Evolutionary conservation across 2,113 vertebrate genomes (phyloP).

Genomic region (Alaudala cheleensis): DNA sequence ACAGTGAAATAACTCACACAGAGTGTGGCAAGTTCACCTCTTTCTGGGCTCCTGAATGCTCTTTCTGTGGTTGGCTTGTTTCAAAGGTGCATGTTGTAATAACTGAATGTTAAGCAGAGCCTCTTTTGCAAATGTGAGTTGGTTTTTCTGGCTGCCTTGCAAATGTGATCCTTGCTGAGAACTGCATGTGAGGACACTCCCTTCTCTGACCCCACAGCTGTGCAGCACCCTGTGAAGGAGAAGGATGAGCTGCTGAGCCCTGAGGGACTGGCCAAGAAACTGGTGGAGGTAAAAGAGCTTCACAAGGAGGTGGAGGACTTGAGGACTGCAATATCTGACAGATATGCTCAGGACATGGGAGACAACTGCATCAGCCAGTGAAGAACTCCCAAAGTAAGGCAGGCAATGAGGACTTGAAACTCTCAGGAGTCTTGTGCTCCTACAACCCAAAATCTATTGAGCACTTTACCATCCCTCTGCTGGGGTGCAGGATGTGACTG

Average conservation of each 20-base stretch:
- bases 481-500: not conserved
- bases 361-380: constrained; percentile 96
- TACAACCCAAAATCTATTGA: not conserved
- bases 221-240: constrained; percentile 68
- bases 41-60: not conserved
- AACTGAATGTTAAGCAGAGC: not conserved
- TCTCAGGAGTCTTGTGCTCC: constrained; percentile 9
- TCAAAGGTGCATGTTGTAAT: not conserved
- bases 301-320: constrained; percentile 91
- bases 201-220: constrained; percentile 70
- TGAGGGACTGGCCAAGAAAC: constrained; percentile 85
- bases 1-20: not conserved
- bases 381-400: constrained; percentile 42
- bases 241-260: constrained; percentile 81
- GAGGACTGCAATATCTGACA: constrained; percentile 90
- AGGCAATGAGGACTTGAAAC: constrained; percentile 26
- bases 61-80: not conserved
- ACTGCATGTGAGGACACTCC: not conserved
- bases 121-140: not conserved
- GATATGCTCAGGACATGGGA: constrained; percentile 98
- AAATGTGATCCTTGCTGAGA: not conserved
- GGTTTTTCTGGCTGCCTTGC: not conserved
- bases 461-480: constrained; percentile 37
- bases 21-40: not conserved
- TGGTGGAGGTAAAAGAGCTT: constrained; percentile 87